Evolutionary conservation across 2,113 vertebrate genomes (phyloP).

Genomic region (Apistogramma diplotaenia): DNA sequence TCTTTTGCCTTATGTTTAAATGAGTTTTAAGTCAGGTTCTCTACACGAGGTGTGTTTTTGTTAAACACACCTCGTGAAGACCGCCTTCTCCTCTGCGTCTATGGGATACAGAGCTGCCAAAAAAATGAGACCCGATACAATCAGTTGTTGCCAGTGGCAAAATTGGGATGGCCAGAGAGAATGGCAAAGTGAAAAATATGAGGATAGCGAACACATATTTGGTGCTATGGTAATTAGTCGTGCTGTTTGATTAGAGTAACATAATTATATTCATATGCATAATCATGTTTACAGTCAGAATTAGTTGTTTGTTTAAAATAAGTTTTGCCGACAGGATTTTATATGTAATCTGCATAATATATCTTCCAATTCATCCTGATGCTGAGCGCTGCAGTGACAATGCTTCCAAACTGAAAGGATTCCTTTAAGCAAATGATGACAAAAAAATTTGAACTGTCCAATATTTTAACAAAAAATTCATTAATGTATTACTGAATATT

Average conservation of each 20-base stretch:
- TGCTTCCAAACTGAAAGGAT: slow-evolving; percentile 14
- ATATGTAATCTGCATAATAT: slow-evolving; percentile 72
- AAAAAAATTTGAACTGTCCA: slow-evolving; percentile 11
- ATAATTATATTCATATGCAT: slow-evolving; percentile 65
- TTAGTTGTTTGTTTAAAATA: slow-evolving; percentile 75
- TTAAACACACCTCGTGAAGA: slow-evolving; percentile 30
- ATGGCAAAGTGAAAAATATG: slow-evolving; percentile 16
- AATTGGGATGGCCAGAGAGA: slow-evolving; percentile 28
- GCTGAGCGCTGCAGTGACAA: slow-evolving; percentile 15
- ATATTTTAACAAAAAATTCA: slow-evolving; percentile 24
- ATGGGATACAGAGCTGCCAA: slow-evolving; percentile 26
- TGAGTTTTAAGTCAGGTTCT: slow-evolving; percentile 17
- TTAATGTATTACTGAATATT: background rate
- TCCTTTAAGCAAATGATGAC: slow-evolving; percentile 6
- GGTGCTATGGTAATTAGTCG: slow-evolving; percentile 68
- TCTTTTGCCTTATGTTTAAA: background rate
- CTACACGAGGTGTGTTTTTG: slow-evolving; percentile 13
- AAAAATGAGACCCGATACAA: slow-evolving; percentile 56
- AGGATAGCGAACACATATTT: slow-evolving; percentile 52
- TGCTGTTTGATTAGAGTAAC: slow-evolving; percentile 69
- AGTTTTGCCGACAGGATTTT: slow-evolving; percentile 69
- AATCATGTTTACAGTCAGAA: slow-evolving; percentile 75
- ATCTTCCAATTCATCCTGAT: slow-evolving; percentile 48
- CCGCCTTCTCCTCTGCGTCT: slow-evolving; percentile 45
- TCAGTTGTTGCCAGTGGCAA: slow-evolving; percentile 54